Evolutionary conservation across 1,140 invertebrate genomes (phyloP), one percentile per base, ranked within the genome.

Genomic region (Thereuonema tuberculata): DNA sequence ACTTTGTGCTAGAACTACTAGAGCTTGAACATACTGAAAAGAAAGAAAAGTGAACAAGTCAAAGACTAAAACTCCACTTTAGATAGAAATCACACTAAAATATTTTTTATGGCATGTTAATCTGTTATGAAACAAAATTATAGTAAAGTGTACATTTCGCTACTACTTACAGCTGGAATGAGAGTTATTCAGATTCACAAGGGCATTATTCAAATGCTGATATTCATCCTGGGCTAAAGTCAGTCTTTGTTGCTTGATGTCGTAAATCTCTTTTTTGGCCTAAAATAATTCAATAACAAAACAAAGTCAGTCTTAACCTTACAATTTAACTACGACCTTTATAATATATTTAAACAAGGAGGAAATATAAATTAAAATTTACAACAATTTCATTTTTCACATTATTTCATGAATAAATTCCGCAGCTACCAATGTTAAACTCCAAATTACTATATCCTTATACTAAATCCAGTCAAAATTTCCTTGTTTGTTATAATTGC

Each of bases 241-340:
- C 56, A 97, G 75, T 69, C 93, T 82, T 75, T 95, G 89, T 71
- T 93, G 88, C 75, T 97, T 98, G 37, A 98, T 84, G 74, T 93
- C 87, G 74, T 87, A 91, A 69, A 95, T 95, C 76, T 97, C 93
- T 74, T 92, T 90, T 75, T 96, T 96, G 59, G 92, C 91, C 86
- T 92, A 77, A 2, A 83, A 83, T 49, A 59, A 58, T 28, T 14
- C 25, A 55, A 55, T 12, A 55, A 55, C 5, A 55, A 52, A 52
- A 43, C 37, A 43, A n/a, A 43, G n/a, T n/a, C n/a, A n/a, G n/a
- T n/a, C n/a, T n/a, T n/a, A n/a, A n/a, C n/a, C n/a, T n/a, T n/a
- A n/a, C n/a, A n/a, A n/a, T n/a, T n/a, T n/a, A n/a, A n/a, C n/a
- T n/a, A n/a, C n/a, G n/a, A n/a, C n/a, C 9, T 43, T n/a, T 12